Conservation (phyloP, 2,797 vertebrate species). For the Epinephelus coioides region DNA sequence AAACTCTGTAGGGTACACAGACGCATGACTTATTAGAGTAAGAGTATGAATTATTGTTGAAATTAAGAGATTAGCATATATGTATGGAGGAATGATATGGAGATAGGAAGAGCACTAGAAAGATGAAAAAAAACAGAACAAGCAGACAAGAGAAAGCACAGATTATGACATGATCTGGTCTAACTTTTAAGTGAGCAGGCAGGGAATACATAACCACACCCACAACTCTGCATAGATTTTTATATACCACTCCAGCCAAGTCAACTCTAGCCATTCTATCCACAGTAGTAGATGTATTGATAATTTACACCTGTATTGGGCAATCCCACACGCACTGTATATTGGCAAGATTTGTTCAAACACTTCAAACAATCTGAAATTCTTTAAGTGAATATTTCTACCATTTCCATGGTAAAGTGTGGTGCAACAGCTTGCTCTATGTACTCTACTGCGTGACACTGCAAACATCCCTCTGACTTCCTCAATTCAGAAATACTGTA, state of each 20-base stretch:
- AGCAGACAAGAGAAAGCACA: constrained; percentile 35
- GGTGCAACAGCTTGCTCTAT: not conserved
- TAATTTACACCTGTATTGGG: not conserved
- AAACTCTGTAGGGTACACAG: constrained; percentile 87
- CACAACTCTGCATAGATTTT: not conserved
- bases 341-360: not conserved
- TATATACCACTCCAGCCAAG: not conserved
- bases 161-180: constrained; percentile 22
- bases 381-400: not conserved
- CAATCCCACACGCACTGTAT: not conserved
- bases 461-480: constrained; percentile 28
- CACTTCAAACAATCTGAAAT: not conserved
- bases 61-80: constrained; percentile 6
- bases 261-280: not conserved
- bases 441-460: not conserved
- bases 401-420: not conserved
- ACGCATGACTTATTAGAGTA: constrained; percentile 21
- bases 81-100: constrained; percentile 1
- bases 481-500: constrained; percentile 23
- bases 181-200: not conserved
- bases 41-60: not conserved
- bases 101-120: constrained; percentile 3
- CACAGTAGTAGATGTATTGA: not conserved
- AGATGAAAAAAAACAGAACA: constrained; percentile 21
- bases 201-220: not conserved